Percentiles rank a stretch among this genome's conserved stretches.
Conservation (phyloP, 64 coral and sea anemone genomes). For the Montipora capricornis region DNA sequence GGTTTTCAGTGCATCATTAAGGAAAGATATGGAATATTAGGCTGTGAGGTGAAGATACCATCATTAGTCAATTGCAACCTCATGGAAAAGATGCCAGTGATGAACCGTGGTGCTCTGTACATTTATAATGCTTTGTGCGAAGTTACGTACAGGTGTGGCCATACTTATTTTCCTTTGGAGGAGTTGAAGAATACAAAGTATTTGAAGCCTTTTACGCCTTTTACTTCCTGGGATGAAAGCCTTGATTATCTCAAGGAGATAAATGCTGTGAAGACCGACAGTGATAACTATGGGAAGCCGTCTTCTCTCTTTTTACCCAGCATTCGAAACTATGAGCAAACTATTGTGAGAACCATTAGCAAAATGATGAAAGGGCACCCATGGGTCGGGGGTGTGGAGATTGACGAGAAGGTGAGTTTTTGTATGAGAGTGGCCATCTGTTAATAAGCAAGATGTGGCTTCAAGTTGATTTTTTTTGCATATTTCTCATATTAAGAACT, state of each 20-base stretch:
- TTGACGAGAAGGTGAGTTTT: background rate
- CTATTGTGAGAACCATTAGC: background rate
- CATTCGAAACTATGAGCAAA: background rate
- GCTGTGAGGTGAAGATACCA: conserved; percentile 11
- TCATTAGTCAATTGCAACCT: conserved; percentile 17
- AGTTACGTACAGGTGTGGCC: background rate
- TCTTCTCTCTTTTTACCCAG: background rate
- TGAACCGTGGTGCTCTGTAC: background rate
- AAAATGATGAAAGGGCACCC: background rate
- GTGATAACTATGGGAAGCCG: background rate
- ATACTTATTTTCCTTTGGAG: background rate
- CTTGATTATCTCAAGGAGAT: background rate
- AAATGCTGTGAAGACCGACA: background rate
- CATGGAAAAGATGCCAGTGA: background rate
- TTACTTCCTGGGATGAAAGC: background rate
- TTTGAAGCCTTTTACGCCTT: background rate
- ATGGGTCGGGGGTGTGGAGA: background rate
- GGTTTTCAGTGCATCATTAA: background rate
- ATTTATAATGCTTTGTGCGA: conserved; percentile 11
- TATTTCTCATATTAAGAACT: too few species aligned
- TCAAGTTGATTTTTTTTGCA: too few species aligned
- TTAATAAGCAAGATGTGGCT: too few species aligned
- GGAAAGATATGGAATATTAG: background rate
- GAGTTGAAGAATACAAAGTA: background rate
- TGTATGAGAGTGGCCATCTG: too few species aligned